These are phyloP conservation scores for Hirundichthys speculiger DNA, from an alignment of 2,113 vertebrate genomes.

Conservation along the genomic window DNA sequence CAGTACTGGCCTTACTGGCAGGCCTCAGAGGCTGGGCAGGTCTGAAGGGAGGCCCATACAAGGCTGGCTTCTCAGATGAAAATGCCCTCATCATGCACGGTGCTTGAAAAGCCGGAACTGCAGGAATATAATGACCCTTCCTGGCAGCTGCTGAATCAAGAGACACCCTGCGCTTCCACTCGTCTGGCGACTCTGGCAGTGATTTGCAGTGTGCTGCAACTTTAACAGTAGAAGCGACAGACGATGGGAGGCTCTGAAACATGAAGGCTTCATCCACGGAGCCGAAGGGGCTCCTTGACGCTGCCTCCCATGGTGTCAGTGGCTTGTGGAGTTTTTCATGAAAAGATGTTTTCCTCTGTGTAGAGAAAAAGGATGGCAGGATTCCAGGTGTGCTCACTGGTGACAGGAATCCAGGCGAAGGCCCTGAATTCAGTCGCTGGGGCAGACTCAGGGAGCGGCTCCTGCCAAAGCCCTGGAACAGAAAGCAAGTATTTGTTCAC, in stretches of 20 bases:
- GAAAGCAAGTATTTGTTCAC: constrained; percentile 17
- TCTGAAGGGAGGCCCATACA: constrained; percentile 79
- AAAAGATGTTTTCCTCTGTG: constrained; percentile 71
- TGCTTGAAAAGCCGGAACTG: constrained; percentile 28
- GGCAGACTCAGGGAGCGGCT: constrained; percentile 84
- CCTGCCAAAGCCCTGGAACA: constrained; percentile 68
- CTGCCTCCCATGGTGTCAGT: constrained; percentile 88
- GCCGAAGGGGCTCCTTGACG: constrained; percentile 83
- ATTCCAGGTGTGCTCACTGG: constrained; percentile 71
- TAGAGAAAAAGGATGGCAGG: constrained; percentile 63
- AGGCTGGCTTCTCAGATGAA: constrained; percentile 57
- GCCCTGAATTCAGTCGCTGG: constrained; percentile 66
- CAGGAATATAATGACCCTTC: constrained; percentile 39
- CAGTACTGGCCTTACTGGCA: constrained; percentile 65
- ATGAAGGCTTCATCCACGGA: constrained; percentile 87
- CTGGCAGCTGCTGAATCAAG: constrained; percentile 68
- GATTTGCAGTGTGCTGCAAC: constrained; percentile 83
- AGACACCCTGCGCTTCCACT: constrained; percentile 85
- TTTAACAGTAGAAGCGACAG: constrained; percentile 80
- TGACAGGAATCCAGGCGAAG: constrained; percentile 55
- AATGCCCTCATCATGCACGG: constrained; percentile 55
- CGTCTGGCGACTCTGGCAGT: constrained; percentile 82
- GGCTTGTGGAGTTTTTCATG: constrained; percentile 79
- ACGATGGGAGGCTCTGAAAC: constrained; percentile 81
- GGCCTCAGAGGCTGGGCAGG: constrained; percentile 79